Percentiles rank a stretch among this genome's conserved stretches.
Evolutionary conservation across 2,888 invertebrate genomes (phyloP).

Genomic region (Cryptocephalus primarius): DNA sequence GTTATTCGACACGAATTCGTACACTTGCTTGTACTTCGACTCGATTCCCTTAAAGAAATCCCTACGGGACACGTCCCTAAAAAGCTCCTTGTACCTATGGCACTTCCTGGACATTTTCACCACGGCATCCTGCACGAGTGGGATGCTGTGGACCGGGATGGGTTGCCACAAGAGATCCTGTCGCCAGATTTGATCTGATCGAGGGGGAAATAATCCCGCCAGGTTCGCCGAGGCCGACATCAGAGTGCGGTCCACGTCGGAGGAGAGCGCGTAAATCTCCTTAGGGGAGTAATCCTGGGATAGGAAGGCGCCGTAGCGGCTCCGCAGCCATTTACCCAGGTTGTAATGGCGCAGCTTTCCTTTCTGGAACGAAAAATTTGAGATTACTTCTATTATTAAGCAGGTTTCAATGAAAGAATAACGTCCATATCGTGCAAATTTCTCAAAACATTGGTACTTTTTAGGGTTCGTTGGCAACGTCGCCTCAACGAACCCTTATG

Average conservation of each 20-base stretch:
- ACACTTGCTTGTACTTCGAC: constrained; percentile 47
- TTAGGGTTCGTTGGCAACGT: too few relatives aligned
- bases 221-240: constrained; percentile 76
- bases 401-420: background rate
- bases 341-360: constrained; percentile 6
- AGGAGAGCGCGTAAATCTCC: constrained; percentile 53
- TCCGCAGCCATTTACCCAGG: constrained; percentile 7
- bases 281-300: constrained; percentile 42
- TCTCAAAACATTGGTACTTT: background rate
- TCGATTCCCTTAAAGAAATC: constrained; percentile 35
- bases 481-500: too few relatives aligned
- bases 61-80: constrained; percentile 37
- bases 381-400: too few relatives aligned
- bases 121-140: constrained; percentile 7
- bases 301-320: constrained; percentile 36
- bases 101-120: background rate
- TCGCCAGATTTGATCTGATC: constrained; percentile 34
- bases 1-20: constrained; percentile 49
- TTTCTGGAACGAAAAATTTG: constrained; percentile 4
- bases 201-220: constrained; percentile 62
- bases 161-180: constrained; percentile 49
- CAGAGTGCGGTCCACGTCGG: constrained; percentile 77
- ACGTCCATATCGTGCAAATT: background rate
- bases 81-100: constrained; percentile 30
- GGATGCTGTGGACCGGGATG: constrained; percentile 54